These are phyloP conservation scores for Enteromius viviparus DNA, from an alignment of 2,797 vertebrate genomes.

Conservation along the genomic window DNA sequence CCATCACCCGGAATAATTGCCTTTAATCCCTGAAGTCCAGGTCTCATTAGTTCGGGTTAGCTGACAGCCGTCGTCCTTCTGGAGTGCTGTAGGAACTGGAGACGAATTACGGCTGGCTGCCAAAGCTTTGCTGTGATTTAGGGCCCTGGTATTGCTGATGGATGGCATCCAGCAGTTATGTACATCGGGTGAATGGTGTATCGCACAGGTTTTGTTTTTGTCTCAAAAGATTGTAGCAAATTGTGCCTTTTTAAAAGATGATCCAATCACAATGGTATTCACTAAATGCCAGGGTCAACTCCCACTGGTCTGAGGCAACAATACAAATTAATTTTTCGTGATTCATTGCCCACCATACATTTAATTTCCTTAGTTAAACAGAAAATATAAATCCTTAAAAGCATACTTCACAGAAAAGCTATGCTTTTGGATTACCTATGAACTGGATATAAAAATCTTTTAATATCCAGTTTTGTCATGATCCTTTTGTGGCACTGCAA, in stretches of 20 bases:
- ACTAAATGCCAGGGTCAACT: constrained; percentile 3
- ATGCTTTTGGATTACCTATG: neutral
- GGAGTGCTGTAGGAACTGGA: constrained; percentile 64
- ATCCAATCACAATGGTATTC: constrained; percentile 27
- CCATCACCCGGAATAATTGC: constrained; percentile 36
- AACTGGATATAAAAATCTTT: constrained; percentile 7
- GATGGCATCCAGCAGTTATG: constrained; percentile 74
- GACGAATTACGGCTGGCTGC: constrained; percentile 63
- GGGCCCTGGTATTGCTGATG: constrained; percentile 70
- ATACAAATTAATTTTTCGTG: constrained; percentile 13
- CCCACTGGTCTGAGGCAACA: constrained; percentile 41
- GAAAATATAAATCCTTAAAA: constrained; percentile 38
- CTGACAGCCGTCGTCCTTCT: constrained; percentile 51
- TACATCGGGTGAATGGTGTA: constrained; percentile 57
- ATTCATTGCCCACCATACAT: constrained; percentile 21
- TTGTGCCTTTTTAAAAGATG: constrained; percentile 7
- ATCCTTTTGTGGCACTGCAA: neutral
- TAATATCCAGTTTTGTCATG: neutral
- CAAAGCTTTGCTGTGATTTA: constrained; percentile 71
- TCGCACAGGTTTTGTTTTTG: constrained; percentile 14
- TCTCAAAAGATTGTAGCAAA: neutral
- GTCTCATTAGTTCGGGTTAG: constrained; percentile 68
- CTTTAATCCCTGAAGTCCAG: constrained; percentile 42
- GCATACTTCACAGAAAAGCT: neutral
- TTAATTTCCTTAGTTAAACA: constrained; percentile 10